phyloP scores from a whole-genome alignment of 2,113 vertebrate species.

The Plecturocebus donacophilus region DNA sequence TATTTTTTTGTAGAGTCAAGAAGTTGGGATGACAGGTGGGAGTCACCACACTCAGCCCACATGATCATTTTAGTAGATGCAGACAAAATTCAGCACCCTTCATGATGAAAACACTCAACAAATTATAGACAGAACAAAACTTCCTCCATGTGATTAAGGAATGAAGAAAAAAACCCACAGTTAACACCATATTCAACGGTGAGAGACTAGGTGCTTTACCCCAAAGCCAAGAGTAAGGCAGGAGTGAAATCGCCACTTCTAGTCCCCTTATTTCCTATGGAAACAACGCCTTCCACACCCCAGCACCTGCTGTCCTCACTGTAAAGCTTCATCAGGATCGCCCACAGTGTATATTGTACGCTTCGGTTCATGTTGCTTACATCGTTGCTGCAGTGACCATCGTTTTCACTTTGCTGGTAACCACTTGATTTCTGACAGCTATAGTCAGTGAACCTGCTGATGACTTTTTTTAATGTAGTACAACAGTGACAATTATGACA shows the following conservation, averaged over 20 bases:
- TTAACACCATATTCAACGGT: fast-evolving
- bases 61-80: neutral
- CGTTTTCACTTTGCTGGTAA: constrained; percentile 73
- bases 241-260: constrained; percentile 74
- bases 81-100: neutral
- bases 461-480: constrained; percentile 83
- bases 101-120: neutral
- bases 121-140: neutral
- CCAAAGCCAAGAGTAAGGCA: neutral
- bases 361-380: constrained; percentile 63
- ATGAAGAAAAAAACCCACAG: fast-evolving
- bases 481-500: constrained; percentile 83
- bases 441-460: constrained; percentile 82
- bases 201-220: neutral
- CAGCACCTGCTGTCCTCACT: constrained; percentile 21
- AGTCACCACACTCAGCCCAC: too few species aligned
- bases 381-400: constrained; percentile 75
- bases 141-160: neutral
- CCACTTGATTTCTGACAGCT: constrained; percentile 80
- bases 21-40: too few species aligned
- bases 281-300: constrained; percentile 78
- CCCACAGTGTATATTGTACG: neutral
- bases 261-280: constrained; percentile 88
- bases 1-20: too few species aligned
- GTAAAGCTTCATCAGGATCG: neutral